Conservation (phyloP, 1,140 invertebrate species). For the Caerostris darwini region DNA sequence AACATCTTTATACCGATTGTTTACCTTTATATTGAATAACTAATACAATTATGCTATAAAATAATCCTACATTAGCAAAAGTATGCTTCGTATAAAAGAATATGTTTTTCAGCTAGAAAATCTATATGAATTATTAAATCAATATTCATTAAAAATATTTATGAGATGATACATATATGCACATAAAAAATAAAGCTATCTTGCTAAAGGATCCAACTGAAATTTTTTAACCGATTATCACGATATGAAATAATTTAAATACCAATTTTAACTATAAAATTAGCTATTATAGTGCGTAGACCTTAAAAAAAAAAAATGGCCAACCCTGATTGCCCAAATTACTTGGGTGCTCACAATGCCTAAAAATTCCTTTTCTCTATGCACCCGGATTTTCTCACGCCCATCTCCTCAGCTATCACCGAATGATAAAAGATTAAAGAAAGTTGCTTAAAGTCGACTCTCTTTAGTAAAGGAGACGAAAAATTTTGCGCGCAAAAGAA, state of each 20-base stretch:
- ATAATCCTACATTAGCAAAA: too few species aligned
- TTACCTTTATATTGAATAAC: too few species aligned
- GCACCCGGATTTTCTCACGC: conserved; percentile 23
- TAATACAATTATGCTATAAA: too few species aligned
- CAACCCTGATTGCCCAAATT: neutral
- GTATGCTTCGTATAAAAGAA: too few species aligned
- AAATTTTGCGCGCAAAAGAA: neutral
- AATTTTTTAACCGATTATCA: neutral
- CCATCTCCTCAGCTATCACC: neutral
- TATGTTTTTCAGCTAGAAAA: too few species aligned
- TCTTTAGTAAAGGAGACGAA: neutral
- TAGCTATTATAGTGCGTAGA: conserved; percentile 2
- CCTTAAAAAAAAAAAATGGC: neutral
- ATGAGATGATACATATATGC: too few species aligned
- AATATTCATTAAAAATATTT: too few species aligned
- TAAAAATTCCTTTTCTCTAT: neutral
- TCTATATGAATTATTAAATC: too few species aligned
- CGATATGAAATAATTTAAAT: neutral
- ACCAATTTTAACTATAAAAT: neutral
- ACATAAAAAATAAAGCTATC: too few species aligned
- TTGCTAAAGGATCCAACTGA: neutral
- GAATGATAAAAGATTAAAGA: neutral
- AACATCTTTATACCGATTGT: too few species aligned
- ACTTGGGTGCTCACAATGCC: neutral
- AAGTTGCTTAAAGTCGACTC: neutral